Base-by-base conservation (phyloP, 1,140 invertebrate genomes). In the Fopius arisanus region DNA sequence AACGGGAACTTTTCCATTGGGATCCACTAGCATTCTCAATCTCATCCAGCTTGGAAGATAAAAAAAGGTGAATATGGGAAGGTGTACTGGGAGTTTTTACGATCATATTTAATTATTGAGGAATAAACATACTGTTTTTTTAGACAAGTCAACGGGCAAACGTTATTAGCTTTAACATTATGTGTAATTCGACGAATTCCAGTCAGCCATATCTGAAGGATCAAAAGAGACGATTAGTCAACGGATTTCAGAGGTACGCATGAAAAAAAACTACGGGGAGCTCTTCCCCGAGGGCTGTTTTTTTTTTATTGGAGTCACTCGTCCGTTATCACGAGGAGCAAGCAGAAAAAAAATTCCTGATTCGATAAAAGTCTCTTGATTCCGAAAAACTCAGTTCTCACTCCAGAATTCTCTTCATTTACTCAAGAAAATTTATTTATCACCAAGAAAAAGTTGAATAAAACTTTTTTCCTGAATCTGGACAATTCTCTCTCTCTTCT, bases 131-230 rank as follows among this genome's bases (percentile, higher is more conserved):
- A 99, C 97, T 99, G 98, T 92, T 99, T 99, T 89, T 96, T 97
- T 81, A 99, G 92, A 91, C 96, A 97, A 79, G 96, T 98, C 93
- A 98, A 96, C 54, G 98, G 97, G 89, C 97, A 99, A 81, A 98
- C 93, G 91, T 99, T 99, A 91, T 98, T 98, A 79, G 96, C 96
- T 93, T 99, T 99, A 80, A 97, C 96, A 90, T 99, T 99, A 90
- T 98, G 96, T 69, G 97, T 98, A 84, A 99, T 97, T 89, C 93
- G 92, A 88, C 97, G 91, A 79, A 99, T 91, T 79, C 95, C 96
- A 87, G 96, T 93, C 90, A 98, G 92, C 98, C 98, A 99, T 83
- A 91, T 92, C 97, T 98, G 89, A 78, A 90, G 90, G 88, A 81
- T 84, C 77, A 51, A 59, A 62, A 43, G 10, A 51, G 1, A 62